Evolutionary conservation across 1,140 invertebrate genomes (phyloP), one percentile per base, ranked within the genome.

Genomic region (Drosophila repletoides): DNA sequence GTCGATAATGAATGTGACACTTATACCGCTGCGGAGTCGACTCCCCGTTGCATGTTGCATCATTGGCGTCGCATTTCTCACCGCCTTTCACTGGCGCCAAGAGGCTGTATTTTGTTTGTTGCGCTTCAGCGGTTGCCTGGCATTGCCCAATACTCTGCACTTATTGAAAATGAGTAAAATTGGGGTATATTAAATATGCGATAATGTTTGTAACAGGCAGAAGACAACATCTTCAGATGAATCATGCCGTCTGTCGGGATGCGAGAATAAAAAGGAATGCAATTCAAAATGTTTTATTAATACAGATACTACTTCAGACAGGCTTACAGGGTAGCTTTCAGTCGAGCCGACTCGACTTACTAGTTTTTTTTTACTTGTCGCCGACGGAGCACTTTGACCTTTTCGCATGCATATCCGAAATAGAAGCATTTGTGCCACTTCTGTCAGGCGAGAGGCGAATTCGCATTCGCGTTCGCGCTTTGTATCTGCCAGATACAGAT

Each of bases 351-450:
- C n/a, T n/a, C n/a, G n/a, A n/a, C n/a, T n/a, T n/a, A n/a, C n/a
- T n/a, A n/a, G n/a, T n/a, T n/a, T n/a, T n/a, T n/a, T n/a, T n/a
- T n/a, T n/a, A n/a, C 14, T 56, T 40, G 52, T 48, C 28, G 38
- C 9, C 22, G 51, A 4, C 29, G 31, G 1, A 53, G 74, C 74
- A 77, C 79, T 83, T 75, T 83, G 74, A 83, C 79, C 79, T 86
- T 83, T 72, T 74, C 58, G 38, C 64, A 38, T 67, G 61, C 70
- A 58, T 53, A 59, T 45, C 61, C 60, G 51, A 84, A 83, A 83
- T 83, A 83, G 70, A 58, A 60, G 66, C 80, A 53, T 60, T 65
- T 83, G 79, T 84, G 80, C 79, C 80, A 83, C 72, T 86, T 83
- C 79, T 83, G 79, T 83, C 79, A 83, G 60, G 24, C 64, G 29